Conservation (phyloP, 2,888 invertebrate genomes). For the Saturnia pavonia region DNA sequence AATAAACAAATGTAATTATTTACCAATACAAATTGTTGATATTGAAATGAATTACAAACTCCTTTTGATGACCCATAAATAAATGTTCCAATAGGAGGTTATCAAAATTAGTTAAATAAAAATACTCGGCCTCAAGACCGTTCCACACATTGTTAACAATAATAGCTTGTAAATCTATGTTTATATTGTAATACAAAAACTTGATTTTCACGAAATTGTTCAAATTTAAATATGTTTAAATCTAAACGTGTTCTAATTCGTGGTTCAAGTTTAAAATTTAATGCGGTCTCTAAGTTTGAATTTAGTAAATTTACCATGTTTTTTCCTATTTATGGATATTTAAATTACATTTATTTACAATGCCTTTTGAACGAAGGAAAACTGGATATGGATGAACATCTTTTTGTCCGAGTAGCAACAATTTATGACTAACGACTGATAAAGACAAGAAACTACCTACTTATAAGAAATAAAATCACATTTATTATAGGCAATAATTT, state of each 20-base stretch:
- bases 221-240: too few relatives aligned
- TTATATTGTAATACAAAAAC: too few relatives aligned
- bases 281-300: not conserved
- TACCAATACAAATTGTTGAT: too few relatives aligned
- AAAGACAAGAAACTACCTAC: not conserved
- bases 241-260: too few relatives aligned
- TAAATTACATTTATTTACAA: not conserved
- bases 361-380: not conserved
- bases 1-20: too few relatives aligned
- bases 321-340: not conserved
- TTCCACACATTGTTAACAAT: not conserved
- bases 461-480: too few relatives aligned
- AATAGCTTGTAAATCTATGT: not conserved
- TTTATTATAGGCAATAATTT: not conserved
- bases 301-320: not conserved
- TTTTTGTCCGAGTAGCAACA: not conserved
- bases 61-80: too few relatives aligned
- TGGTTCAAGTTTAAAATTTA: too few relatives aligned
- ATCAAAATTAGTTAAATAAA: not conserved
- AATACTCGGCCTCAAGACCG: not conserved
- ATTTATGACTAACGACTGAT: not conserved
- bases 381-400: not conserved
- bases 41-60: too few relatives aligned
- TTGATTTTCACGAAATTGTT: too few relatives aligned
- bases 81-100: too few relatives aligned